Base-by-base conservation (phyloP, 2,888 invertebrate species). In the Andrena fulva region DNA sequence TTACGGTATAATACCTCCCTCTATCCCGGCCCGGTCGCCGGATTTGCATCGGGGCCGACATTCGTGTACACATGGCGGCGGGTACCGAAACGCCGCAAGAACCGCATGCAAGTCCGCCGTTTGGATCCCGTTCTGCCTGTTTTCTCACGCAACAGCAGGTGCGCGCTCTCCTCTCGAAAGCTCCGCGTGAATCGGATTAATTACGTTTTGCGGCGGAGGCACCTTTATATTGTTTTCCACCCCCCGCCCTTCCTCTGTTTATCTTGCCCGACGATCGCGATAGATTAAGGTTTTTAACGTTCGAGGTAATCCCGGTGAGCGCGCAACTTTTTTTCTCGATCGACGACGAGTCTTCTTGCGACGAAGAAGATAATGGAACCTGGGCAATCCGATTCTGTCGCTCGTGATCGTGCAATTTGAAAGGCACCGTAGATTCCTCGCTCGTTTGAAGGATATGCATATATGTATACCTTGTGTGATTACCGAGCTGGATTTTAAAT, bases 101-200 rank as follows among this genome's bases (percentile, higher is more conserved):
- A 73, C 67, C 71, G 56, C 68, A 50, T 20, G 76, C 42, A 64
- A 59, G 59, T 66, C 64, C 59, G 50, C 24, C 20, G 64, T 2
- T 59, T 42, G 59, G 24, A 48, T 60, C 66, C 56, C 42, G 60
- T 69, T 73, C 59, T 20, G 20, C n/a, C n/a, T 67, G 69, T 80
- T 67, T 77, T 77, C 77, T 67, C 77, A 63, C 69, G 74, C 73
- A 42, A 20, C 63, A 48, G 20, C 68, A 35, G 42, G 12, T 54
- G 56, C 16, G 12, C 48, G 2, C 59, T 64, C 62, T n/a, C 52
- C 31, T 31, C 59, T 59, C 42, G 79, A 71, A 35, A 71, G 67
- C 75, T 63, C 16, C 52, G 29, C 68, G 29, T 52, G 67, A 66
- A 75, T 76, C 67, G 62, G 70, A 81, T 81, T 74, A 70, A 74